Conservation (phyloP, 2,888 invertebrate species). For the Ormyrus thymus region DNA sequence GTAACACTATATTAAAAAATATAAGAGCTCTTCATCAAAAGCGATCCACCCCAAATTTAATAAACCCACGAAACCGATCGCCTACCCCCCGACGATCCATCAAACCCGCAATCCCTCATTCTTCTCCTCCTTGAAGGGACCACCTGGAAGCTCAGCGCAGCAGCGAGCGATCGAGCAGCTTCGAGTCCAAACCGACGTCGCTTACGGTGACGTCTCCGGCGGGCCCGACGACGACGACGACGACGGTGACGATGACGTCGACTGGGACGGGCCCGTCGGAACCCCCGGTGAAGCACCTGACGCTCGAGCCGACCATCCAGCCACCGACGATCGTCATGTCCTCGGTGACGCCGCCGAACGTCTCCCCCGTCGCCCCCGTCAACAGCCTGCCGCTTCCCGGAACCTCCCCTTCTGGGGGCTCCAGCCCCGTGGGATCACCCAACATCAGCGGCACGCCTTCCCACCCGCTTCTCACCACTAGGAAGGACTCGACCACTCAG, state of each 20-base stretch:
- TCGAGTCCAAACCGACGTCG: slow-evolving; percentile 71
- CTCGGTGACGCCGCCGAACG: slow-evolving; percentile 88
- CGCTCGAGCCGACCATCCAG: slow-evolving; percentile 62
- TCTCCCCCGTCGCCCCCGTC: slow-evolving; percentile 81
- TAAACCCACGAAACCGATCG: too few species aligned
- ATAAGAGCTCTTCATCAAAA: not conserved
- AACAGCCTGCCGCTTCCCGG: slow-evolving; percentile 74
- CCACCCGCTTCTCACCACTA: slow-evolving; percentile 76
- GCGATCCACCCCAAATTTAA: too few species aligned
- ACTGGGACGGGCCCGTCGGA: slow-evolving; percentile 78
- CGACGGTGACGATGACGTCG: slow-evolving; percentile 88
- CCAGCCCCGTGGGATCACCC: slow-evolving; percentile 72
- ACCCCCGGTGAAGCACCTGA: slow-evolving; percentile 53
- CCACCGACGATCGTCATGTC: slow-evolving; percentile 89
- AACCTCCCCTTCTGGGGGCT: slow-evolving; percentile 76
- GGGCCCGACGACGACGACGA: slow-evolving; percentile 86
- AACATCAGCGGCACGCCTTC: slow-evolving; percentile 75
- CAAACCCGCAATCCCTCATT: too few species aligned
- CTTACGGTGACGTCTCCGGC: slow-evolving; percentile 87
- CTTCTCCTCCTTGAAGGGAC: slow-evolving; percentile 62
- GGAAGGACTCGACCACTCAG: slow-evolving; percentile 91
- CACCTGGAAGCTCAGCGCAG: slow-evolving; percentile 68
- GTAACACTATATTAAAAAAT: not conserved
- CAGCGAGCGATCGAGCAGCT: slow-evolving; percentile 63
- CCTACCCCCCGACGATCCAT: too few species aligned